Evolutionary conservation across 1,140 invertebrate species (phyloP), one percentile per base, ranked within the genome.

Genomic region (Aradophagus sp.): DNA sequence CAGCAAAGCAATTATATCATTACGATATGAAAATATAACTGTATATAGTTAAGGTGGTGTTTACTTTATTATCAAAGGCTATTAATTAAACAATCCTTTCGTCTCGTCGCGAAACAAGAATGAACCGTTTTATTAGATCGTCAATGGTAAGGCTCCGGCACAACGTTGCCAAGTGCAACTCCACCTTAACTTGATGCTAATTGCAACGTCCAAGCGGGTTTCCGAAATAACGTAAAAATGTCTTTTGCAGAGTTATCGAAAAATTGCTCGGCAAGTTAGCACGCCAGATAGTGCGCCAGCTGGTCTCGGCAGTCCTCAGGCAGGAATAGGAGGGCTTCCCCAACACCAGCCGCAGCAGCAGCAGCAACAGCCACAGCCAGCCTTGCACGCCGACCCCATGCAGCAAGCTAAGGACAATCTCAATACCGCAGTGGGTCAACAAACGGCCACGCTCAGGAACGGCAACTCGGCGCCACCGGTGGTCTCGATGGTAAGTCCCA

Each of bases 381-480:
- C 73, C 36, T 68, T 84, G 34, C 83, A 84, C 74, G 55, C 77
- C 12, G 84, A 86, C 68, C 80, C 82, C 45, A 86, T 86, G 84
- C 84, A 86, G 81, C 83, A 86, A 47, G 77, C 82, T 59, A 86
- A 86, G 75, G 84, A 86, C 73, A 82, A 77, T 75, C 78, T 86
- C 6, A 84, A 84, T 70, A 75, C 82, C 17, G 78, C 77, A 72
- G 77, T 77, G 63, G 80, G 74, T 74, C 84, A 85, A 72, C 83
- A 84, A 78, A 63, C 83, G 42, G 80, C 78, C 44, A 66, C 77
- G 39, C 77, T 86, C 23, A 79, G 84, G 52, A 86, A 86, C 78
- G 84, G 84, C 39, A 84, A 84, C 55, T 79, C 82, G 32, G 82
- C 78, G 17, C 80, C 84, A 45, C 83, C 84, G 17, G 84, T 86